Base-by-base conservation (phyloP, 2,888 invertebrate species). In the Ophonus ardosiacus region DNA sequence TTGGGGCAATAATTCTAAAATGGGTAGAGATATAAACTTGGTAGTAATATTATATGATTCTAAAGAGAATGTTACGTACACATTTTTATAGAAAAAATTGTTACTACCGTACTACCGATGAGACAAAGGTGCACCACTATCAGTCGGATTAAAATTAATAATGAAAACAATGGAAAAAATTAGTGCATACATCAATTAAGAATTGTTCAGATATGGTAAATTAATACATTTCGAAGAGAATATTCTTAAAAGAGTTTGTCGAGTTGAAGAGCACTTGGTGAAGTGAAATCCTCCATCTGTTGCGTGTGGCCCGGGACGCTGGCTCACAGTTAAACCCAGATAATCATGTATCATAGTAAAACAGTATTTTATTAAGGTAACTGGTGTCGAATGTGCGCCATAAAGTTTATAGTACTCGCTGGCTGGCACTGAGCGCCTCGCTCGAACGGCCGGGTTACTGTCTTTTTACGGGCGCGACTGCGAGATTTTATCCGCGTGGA, bases 361-460 rank as follows among this genome's bases (percentile, higher is more conserved):
- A 88, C 89, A 88, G 89, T 89, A 90, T 91, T 91, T 91, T 91
- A 91, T 91, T 90, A 90, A 90, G 90, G 90, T 90, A 90, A 90
- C 90, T 90, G 90, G 90, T 91, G 91, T 91, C 90, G 91, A 91
- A 91, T 90, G 90, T 90, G 90, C 88, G 90, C 90, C 89, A 91
- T 91, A 91, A 91, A 91, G 87, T 91, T 91, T 91, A 91, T 90
- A 90, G 89, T 78, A 78, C 61, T 76, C 68, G 90, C 88, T 87
- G 88, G 90, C 89, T 90, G 90, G 90, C 90, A 90, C 89, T 89
- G 88, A 90, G 89, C 90, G 90, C 90, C 88, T 88, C 89, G 88
- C 88, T 43, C 68, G 15, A 76, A 51, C 83, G 74, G 59, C 61
- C 61, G 83, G 76, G 83, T 83, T 90, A 88, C 87, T 88, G 87